These are phyloP conservation scores for Ctenopoma multispine DNA, from an alignment of 2,797 vertebrate genomes.

Conservation along the genomic window DNA sequence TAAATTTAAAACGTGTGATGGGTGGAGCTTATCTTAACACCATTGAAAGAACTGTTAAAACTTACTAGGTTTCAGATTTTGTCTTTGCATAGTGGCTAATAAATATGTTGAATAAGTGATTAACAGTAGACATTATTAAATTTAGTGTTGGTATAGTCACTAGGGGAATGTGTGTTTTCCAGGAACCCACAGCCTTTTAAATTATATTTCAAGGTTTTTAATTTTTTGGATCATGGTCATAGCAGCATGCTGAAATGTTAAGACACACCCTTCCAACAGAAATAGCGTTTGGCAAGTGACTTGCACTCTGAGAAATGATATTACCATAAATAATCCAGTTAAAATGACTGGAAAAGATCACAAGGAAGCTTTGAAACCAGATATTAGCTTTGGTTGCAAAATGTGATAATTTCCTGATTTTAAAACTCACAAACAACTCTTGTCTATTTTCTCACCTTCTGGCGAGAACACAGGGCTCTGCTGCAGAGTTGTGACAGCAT, in stretches of 20 bases:
- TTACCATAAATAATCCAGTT: conserved; percentile 48
- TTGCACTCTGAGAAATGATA: conserved; percentile 24
- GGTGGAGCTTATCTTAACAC: conserved; percentile 4
- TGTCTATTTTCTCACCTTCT: background rate
- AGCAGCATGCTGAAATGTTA: background rate
- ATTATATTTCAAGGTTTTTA: background rate
- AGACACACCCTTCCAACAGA: background rate
- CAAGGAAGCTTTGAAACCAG: conserved; percentile 8
- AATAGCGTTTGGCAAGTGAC: conserved; percentile 18
- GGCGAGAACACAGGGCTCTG: background rate
- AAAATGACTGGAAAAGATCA: conserved; percentile 32
- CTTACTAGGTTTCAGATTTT: background rate
- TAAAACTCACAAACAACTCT: conserved; percentile 38
- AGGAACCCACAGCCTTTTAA: background rate
- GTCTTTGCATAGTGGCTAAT: background rate
- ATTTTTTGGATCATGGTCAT: background rate
- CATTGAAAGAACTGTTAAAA: no score
- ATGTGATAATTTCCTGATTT: conserved; percentile 39
- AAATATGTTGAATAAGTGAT: background rate
- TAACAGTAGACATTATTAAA: background rate
- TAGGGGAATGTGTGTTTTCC: background rate
- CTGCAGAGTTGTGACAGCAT: conserved; percentile 5
- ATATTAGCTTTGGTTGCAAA: conserved; percentile 27
- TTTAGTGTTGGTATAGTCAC: no score
- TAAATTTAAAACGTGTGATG: background rate